Conservation (phyloP, 2,888 invertebrate species). For the Rotaria magnacalcarata region DNA sequence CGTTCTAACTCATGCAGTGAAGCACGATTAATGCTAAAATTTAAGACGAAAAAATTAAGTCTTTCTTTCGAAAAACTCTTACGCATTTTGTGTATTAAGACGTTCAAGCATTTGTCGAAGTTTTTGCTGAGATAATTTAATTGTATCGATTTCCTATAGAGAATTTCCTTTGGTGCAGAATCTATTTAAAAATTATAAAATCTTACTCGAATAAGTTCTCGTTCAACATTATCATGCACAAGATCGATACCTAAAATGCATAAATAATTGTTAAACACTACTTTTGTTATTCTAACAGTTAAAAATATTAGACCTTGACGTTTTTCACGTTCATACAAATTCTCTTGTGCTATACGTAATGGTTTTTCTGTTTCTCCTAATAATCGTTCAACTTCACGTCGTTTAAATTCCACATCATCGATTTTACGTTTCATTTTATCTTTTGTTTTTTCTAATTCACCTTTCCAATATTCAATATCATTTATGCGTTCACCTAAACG, state of each 20-base stretch:
- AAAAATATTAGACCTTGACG: conserved; percentile 64
- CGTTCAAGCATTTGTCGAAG: conserved; percentile 70
- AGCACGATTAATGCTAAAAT: conserved; percentile 56
- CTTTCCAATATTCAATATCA: conserved; percentile 86
- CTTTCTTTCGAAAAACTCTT: background rate
- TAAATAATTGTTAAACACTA: background rate
- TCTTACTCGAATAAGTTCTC: conserved; percentile 68
- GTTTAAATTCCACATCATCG: conserved; percentile 75
- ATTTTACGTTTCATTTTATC: conserved; percentile 56
- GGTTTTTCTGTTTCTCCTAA: conserved; percentile 79
- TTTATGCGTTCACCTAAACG: conserved; percentile 77
- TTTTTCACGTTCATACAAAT: conserved; percentile 83
- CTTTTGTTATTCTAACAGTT: too few species aligned
- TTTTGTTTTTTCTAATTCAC: conserved; percentile 54
- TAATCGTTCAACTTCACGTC: conserved; percentile 69
- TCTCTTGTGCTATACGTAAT: conserved; percentile 84
- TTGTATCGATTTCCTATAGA: conserved; percentile 71
- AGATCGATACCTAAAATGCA: conserved; percentile 68
- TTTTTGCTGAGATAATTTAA: conserved; percentile 74
- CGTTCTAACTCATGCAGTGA: conserved; percentile 75
- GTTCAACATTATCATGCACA: conserved; percentile 83
- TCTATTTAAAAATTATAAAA: background rate
- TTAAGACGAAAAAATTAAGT: background rate
- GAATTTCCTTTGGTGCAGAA: background rate
- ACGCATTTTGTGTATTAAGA: conserved; percentile 47